phyloP scores from a whole-genome alignment of 2,113 vertebrate species.

The Vimba vimba region DNA sequence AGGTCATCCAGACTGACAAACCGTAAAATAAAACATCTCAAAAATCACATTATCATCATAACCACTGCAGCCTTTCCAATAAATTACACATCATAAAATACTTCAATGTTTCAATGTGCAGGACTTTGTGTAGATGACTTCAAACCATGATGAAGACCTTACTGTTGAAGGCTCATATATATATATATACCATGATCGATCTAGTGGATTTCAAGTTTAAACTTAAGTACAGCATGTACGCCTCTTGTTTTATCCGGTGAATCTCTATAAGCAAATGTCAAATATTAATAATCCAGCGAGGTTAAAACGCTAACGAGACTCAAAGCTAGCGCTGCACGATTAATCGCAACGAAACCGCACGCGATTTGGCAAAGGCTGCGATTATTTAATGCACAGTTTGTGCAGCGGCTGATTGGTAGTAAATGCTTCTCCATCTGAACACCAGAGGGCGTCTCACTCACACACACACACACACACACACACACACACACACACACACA shows the following conservation, averaged over 20 bases:
- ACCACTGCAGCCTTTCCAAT: slow-evolving; percentile 60
- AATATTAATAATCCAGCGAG: not conserved
- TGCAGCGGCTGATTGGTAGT: too few relatives aligned
- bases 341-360: too few relatives aligned
- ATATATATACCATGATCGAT: slow-evolving; percentile 59
- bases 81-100: slow-evolving; percentile 62
- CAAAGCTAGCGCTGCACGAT: not conserved
- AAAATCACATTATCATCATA: slow-evolving; percentile 72
- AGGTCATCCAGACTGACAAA: slow-evolving; percentile 58
- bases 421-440: too few relatives aligned
- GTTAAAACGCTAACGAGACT: not conserved
- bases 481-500: too few relatives aligned
- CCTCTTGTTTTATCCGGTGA: slow-evolving; percentile 21
- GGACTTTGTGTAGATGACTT: slow-evolving; percentile 33
- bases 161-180: not conserved
- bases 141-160: not conserved
- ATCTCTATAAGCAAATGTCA: not conserved
- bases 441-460: too few relatives aligned
- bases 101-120: slow-evolving; percentile 43
- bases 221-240: slow-evolving; percentile 68
- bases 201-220: slow-evolving; percentile 62
- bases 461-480: too few relatives aligned
- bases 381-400: too few relatives aligned
- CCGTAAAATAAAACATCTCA: slow-evolving; percentile 57
- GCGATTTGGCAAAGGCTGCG: too few relatives aligned